Evolutionary conservation across 2,888 invertebrate species (phyloP).

Genomic region (Melolontha melolontha): DNA sequence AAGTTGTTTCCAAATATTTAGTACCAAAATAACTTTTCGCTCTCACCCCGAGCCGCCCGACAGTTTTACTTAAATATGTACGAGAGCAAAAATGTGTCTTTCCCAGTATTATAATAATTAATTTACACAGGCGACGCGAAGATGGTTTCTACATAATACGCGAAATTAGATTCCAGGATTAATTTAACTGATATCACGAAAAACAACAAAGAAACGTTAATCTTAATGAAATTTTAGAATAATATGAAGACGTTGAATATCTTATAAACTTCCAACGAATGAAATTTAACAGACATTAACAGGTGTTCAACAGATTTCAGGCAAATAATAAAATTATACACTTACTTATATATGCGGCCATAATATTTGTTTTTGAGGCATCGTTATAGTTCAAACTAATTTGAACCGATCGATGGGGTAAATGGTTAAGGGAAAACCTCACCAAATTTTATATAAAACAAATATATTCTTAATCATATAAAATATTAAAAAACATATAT

Average conservation of each 20-base stretch:
- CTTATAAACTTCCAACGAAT: background rate
- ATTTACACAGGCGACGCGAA: slow-evolving; percentile 20
- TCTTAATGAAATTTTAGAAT: slow-evolving; percentile 14
- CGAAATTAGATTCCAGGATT: slow-evolving; percentile 16
- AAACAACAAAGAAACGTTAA: slow-evolving; percentile 25
- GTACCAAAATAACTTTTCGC: slow-evolving; percentile 36
- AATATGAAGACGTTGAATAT: background rate
- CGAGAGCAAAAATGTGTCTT: slow-evolving; percentile 30
- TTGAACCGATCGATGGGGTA: too few relatives aligned
- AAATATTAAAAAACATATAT: too few relatives aligned
- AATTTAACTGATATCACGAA: slow-evolving; percentile 20
- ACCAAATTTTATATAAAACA: too few relatives aligned
- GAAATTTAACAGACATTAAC: background rate
- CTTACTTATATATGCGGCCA: too few relatives aligned
- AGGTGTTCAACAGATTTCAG: background rate
- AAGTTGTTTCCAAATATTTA: slow-evolving; percentile 37
- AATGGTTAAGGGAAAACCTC: too few relatives aligned
- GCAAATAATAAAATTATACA: too few relatives aligned
- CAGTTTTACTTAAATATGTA: slow-evolving; percentile 26
- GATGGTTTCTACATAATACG: slow-evolving; percentile 1
- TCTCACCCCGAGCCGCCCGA: slow-evolving; percentile 15
- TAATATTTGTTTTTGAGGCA: too few relatives aligned
- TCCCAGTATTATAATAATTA: slow-evolving; percentile 33
- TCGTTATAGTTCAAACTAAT: too few relatives aligned
- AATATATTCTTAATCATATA: too few relatives aligned